phyloP scores from a whole-genome alignment of 2,797 vertebrate genomes.

The Taeniopygia guttata region DNA sequence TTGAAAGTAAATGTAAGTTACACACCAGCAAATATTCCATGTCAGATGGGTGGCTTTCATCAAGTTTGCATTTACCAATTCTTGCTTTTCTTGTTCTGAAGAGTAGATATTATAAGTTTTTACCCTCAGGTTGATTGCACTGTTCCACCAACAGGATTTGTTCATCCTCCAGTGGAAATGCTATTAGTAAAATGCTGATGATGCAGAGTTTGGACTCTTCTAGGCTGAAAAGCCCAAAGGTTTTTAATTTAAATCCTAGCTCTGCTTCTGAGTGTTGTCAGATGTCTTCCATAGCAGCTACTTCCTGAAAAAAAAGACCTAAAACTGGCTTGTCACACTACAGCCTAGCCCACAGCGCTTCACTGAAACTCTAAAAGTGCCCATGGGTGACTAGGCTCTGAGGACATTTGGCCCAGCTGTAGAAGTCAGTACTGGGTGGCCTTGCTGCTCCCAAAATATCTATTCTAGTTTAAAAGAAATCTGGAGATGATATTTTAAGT shows the following conservation, averaged over 20 bases:
- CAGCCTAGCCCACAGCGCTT: not conserved
- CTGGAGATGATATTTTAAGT: not conserved
- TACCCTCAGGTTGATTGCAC: not conserved
- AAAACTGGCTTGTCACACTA: not conserved
- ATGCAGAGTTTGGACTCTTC: not conserved
- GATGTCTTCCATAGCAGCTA: not conserved
- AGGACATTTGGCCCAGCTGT: not conserved
- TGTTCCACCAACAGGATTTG: not conserved
- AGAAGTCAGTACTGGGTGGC: not conserved
- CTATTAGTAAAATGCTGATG: not conserved
- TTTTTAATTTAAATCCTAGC: not conserved
- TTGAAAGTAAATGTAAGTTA: not conserved
- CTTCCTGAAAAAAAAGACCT: not conserved
- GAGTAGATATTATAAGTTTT: not conserved
- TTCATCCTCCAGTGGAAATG: not conserved
- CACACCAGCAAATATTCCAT: not conserved
- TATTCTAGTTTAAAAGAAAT: not conserved
- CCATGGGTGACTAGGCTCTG: not conserved
- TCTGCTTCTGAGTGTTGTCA: not conserved
- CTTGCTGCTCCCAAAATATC: not conserved
- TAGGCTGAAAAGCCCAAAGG: not conserved
- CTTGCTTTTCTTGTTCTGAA: slow-evolving; percentile 2
- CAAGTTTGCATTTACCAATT: not conserved
- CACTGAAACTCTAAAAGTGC: not conserved
- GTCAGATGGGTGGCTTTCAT: slow-evolving; percentile 5